A percentile compares a stretch with the other conserved stretches of the same genome.
Evolutionary conservation across 2,888 invertebrate genomes (phyloP).

Genomic region (Aquatica leii): DNA sequence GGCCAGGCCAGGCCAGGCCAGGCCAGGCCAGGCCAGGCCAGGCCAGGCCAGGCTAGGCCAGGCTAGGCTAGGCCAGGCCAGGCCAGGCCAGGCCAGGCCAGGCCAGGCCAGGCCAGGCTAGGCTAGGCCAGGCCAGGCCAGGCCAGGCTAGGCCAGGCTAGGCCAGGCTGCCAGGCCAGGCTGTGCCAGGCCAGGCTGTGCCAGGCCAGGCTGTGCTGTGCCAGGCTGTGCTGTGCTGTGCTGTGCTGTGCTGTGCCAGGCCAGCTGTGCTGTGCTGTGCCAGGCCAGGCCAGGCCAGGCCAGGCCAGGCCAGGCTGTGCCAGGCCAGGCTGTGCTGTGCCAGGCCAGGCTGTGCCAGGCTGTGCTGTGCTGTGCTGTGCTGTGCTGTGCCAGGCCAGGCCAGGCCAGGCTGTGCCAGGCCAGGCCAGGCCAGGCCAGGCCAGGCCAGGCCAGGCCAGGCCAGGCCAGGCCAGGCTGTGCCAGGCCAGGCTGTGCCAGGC

Average conservation of each 20-base stretch:
- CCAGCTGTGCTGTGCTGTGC: no score
- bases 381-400: no score
- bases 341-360: no score
- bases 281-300: no score
- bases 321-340: no score
- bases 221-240: not conserved
- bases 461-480: no score
- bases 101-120: not conserved
- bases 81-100: not conserved
- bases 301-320: no score
- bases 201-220: not conserved
- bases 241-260: no score
- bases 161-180: not conserved
- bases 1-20: not conserved
- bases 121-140: not conserved
- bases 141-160: not conserved
- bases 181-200: not conserved
- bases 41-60: not conserved
- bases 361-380: no score
- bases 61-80: not conserved
- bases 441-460: slow-evolving; percentile 5
- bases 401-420: no score
- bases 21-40: not conserved
- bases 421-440: not conserved
- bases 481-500: no score